Base-by-base conservation (phyloP, 37 sponge, comb jelly and placozoan species). In the Beroe forskalii region DNA sequence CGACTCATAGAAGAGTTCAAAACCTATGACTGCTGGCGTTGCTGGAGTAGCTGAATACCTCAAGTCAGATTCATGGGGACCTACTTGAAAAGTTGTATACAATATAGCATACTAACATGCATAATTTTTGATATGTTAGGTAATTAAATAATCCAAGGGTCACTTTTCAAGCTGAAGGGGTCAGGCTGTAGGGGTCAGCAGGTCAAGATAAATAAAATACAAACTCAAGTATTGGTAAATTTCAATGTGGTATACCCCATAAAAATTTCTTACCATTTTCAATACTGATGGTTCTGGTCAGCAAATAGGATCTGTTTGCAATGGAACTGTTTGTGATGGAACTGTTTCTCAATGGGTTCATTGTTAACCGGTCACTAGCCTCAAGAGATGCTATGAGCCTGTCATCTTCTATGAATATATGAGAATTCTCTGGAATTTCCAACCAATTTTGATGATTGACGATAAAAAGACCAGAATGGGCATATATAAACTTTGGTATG, bases 11-110 rank as follows among this genome's bases (percentile, higher is more conserved):
- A 33, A 41, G 25, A 80, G 48, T 23, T 80, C 86, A 20, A 38
- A 33, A 24, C 86, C 86, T 12, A 80, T 37, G 14, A 80, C 35
- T 9, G 86, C 86, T 25, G 86, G 86, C 0, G 55, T 44, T 72
- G 76, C 40, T 37, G 76, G 19, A 6, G 44, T 38, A 41, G 40
- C 86, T 80, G 86, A 44, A 48, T 17, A n/a, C n/a, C n/a, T n/a
- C n/a, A n/a, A n/a, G n/a, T n/a, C n/a, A n/a, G n/a, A n/a, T n/a
- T n/a, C n/a, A n/a, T n/a, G n/a, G n/a, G n/a, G n/a, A n/a, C n/a
- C n/a, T n/a, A n/a, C n/a, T n/a, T n/a, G n/a, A n/a, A n/a, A n/a
- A n/a, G n/a, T n/a, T n/a, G n/a, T n/a, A n/a, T n/a, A n/a, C n/a
- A n/a, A n/a, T n/a, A n/a, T n/a, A n/a, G n/a, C n/a, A n/a, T n/a